Evolutionary conservation across 2,888 invertebrate species (phyloP).

Genomic region (Drosophila paramelanica): DNA sequence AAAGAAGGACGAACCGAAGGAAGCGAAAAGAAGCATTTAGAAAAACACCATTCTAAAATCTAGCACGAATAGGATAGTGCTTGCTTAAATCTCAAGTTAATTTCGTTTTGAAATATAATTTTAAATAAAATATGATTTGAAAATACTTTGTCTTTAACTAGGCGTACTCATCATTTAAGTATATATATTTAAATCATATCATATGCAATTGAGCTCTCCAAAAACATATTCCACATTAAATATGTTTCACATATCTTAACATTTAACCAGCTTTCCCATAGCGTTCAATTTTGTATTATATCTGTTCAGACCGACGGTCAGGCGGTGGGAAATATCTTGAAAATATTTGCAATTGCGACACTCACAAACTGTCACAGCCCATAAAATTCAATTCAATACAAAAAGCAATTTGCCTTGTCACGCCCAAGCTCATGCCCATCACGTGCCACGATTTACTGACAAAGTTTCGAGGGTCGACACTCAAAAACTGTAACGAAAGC

Average conservation of each 20-base stretch:
- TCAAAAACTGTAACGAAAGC: conserved; percentile 72
- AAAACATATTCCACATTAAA: too few relatives aligned
- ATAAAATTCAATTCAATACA: conserved; percentile 72
- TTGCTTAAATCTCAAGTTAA: too few relatives aligned
- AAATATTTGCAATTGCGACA: conserved; percentile 35
- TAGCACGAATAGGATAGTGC: too few relatives aligned
- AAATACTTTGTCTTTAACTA: too few relatives aligned
- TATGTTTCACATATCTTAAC: too few relatives aligned
- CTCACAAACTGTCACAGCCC: conserved; percentile 68
- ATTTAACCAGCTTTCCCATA: too few relatives aligned
- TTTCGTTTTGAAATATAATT: too few relatives aligned
- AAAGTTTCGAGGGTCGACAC: conserved; percentile 74
- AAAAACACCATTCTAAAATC: too few relatives aligned
- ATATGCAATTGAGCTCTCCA: background rate
- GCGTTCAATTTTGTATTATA: background rate
- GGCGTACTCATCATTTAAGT: too few relatives aligned
- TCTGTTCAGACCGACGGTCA: background rate
- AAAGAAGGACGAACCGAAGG: background rate
- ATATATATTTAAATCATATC: background rate
- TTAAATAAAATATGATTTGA: too few relatives aligned
- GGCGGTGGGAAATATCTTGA: conserved; percentile 1
- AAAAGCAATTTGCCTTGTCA: conserved; percentile 69
- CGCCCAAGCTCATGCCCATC: conserved; percentile 65
- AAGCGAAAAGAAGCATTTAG: background rate
- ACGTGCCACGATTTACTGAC: conserved; percentile 78